A percentile compares a stretch with the other conserved stretches of the same genome.
phyloP scores from a whole-genome alignment of 2,113 vertebrate genomes.

The Fulica atra region DNA sequence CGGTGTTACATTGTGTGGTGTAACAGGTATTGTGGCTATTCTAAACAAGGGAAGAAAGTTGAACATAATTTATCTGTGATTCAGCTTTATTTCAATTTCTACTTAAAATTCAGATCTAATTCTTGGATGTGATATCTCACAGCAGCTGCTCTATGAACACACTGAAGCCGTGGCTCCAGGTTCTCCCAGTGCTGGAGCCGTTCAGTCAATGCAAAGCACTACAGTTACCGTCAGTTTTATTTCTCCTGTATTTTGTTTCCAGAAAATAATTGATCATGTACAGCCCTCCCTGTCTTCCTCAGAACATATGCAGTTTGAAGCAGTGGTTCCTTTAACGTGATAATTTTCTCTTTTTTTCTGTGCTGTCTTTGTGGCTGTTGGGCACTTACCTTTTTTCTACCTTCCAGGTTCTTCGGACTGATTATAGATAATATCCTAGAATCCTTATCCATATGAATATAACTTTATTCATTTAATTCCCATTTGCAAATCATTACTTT shows the following conservation, averaged over 20 bases:
- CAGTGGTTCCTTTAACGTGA: background rate
- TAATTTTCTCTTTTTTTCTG: background rate
- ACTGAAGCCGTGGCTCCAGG: background rate
- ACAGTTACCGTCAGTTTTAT: background rate
- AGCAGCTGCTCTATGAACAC: background rate
- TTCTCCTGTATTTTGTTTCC: background rate
- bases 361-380: background rate
- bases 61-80: background rate
- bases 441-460: background rate
- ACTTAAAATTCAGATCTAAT: background rate
- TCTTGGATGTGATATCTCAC: background rate
- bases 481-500: background rate
- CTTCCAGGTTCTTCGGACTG: background rate
- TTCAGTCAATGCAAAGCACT: background rate
- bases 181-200: background rate
- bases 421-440: background rate
- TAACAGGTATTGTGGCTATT: background rate
- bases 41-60: background rate
- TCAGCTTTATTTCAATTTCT: background rate
- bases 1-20: accelerated
- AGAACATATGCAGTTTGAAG: background rate
- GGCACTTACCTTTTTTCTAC: background rate
- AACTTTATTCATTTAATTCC: background rate
- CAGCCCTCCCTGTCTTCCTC: background rate
- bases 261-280: background rate